Base-by-base conservation (phyloP, 2,888 invertebrate species). In the Onchidella celtica region DNA sequence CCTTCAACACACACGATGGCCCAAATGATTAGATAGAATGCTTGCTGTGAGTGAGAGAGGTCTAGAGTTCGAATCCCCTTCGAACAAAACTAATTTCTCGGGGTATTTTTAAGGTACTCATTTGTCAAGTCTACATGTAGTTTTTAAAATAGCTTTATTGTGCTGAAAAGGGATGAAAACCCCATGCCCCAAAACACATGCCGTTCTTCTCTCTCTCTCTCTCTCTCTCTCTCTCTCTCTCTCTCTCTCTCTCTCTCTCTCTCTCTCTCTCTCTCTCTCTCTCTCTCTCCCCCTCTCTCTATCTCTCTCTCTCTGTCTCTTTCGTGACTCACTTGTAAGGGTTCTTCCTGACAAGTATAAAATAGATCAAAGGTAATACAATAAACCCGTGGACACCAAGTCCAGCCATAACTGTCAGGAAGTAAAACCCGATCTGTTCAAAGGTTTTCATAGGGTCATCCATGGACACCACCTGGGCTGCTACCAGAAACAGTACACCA, bases 351-450 rank as follows among this genome's bases (percentile, higher is more conserved):
- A 90, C 89, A 9, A 87, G 76, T 17, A 90, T 63, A 88, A 97
- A 96, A 94, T 97, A 99, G 74, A 99, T 95, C 4, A 96, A 92
- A 3, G 98, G 98, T 76, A 99, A 95, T 0, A 98, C 96, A 24
- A 98, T 95, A 89, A 99, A 96, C 4, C 98, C 98, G 91, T 99
- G 99, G 70, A 98, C 95, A 90, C 97, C 95, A 24, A 99, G 95
- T 0, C 99, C 99, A 27, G 88, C 82, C 72, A 92, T 77, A 0
- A 99, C 99, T 0, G 99, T 99, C 90, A 96, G 94, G 92, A 99
- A 98, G 94, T 99, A 99, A 34, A 93, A 90, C 27, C 98, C 99
- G 66, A 99, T 94, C 81, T 98, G 96, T 55, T 97, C 96, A 63
- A 98, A 87, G 76, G 98, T 95, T 11, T 96, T 96, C 0, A 95